Percentiles rank a stretch among this genome's conserved stretches.
Conservation (phyloP, 35 echinoderm and acorn worm genomes). For the Eucidaris tribuloides region DNA sequence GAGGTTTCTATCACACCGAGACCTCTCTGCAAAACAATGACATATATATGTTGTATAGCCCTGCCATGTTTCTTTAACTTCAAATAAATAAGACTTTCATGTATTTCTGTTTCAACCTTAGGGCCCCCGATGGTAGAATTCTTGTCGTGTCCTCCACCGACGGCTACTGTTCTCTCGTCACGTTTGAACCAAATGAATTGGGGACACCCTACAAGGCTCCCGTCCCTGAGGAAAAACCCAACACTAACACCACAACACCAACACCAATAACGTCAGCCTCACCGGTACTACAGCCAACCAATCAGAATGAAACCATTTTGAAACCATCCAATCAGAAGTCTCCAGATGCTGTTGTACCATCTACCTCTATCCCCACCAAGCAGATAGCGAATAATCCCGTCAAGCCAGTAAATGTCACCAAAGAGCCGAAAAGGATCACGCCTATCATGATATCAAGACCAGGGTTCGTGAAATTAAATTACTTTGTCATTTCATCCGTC, state of each 20-base stretch:
- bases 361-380: background rate
- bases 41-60: no score
- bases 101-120: no score
- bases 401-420: background rate
- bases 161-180: constrained; percentile 80
- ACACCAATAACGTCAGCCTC: background rate
- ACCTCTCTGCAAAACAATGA: no score
- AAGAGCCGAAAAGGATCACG: constrained; percentile 30
- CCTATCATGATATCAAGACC: constrained; percentile 10
- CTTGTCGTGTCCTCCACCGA: constrained; percentile 84
- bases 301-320: background rate
- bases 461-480: no score
- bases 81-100: no score
- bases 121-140: constrained; percentile 77
- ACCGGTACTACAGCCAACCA: background rate
- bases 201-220: constrained; percentile 61
- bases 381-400: no score
- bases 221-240: background rate
- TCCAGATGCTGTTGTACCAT: background rate
- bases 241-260: background rate
- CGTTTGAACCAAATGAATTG: constrained; percentile 86
- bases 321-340: background rate
- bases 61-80: no score
- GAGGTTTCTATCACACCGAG: no score
- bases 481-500: no score